These are phyloP conservation scores for Aplocera efformata DNA, from an alignment of 2,888 invertebrate species.

Conservation along the genomic window DNA sequence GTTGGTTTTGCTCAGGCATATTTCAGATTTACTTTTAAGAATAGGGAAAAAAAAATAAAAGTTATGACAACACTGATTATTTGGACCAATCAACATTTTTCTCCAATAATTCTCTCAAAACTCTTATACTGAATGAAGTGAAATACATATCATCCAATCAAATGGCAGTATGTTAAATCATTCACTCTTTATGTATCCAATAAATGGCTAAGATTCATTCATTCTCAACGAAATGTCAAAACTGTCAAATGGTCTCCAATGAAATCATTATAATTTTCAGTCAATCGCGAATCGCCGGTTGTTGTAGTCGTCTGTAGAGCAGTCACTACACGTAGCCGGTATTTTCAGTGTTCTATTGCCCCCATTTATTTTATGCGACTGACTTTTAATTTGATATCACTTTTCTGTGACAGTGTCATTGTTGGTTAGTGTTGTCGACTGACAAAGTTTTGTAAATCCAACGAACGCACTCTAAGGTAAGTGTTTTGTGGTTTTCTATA, in stretches of 20 bases:
- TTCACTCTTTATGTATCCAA: no score
- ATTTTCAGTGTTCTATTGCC: constrained; percentile 49
- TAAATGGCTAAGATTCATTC: no score
- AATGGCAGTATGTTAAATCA: not conserved
- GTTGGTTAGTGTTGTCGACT: constrained; percentile 46
- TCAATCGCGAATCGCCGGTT: constrained; percentile 63
- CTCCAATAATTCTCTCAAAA: no score
- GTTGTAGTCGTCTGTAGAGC: constrained; percentile 60
- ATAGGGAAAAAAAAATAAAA: no score
- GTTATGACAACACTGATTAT: no score
- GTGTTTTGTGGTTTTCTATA: constrained; percentile 43
- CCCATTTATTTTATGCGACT: constrained; percentile 32
- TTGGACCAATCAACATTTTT: no score
- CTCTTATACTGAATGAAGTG: no score
- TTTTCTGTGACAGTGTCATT: constrained; percentile 60
- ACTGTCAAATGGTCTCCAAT: constrained; percentile 1
- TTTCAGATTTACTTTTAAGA: no score
- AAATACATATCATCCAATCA: constrained; percentile 6
- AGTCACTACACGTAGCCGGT: constrained; percentile 67
- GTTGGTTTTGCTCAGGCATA: no score
- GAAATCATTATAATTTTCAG: constrained; percentile 35
- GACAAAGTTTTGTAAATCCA: constrained; percentile 50
- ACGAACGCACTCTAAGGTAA: constrained; percentile 65
- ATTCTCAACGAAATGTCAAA: constrained; percentile 12
- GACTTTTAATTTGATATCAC: constrained; percentile 42